These are phyloP conservation scores for Bambusicola thoracicus DNA, from an alignment of 2,113 vertebrate species.

Conservation along the genomic window DNA sequence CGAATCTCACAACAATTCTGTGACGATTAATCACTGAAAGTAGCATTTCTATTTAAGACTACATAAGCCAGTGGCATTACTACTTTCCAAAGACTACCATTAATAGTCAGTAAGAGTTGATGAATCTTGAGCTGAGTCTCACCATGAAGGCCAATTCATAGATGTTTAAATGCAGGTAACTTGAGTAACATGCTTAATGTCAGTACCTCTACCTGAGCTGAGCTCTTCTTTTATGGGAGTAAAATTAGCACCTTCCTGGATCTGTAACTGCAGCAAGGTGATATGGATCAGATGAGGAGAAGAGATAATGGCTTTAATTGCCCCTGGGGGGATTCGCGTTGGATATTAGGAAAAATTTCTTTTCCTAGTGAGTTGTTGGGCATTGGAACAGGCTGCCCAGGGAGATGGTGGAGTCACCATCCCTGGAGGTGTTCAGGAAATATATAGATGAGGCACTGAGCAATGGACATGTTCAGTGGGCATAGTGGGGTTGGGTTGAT, in stretches of 20 bases:
- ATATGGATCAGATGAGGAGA: neutral
- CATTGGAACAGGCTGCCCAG: no score
- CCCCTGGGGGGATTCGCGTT: no score
- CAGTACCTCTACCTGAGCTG: neutral
- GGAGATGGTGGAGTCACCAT: no score
- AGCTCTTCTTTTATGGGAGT: neutral
- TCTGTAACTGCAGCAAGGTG: neutral
- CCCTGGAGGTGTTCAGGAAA: no score
- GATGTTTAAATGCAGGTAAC: fast-evolving
- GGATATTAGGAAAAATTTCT: no score
- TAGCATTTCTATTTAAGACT: neutral
- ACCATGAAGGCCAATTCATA: neutral
- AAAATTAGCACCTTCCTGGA: neutral
- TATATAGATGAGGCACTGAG: no score
- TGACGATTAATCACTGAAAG: neutral
- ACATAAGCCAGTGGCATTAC: neutral
- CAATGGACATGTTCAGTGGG: no score
- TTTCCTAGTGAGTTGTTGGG: no score
- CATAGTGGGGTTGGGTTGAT: no score
- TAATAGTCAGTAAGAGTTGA: neutral
- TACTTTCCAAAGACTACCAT: neutral
- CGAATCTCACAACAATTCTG: neutral
- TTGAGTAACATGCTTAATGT: neutral
- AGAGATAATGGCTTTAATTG: no score
- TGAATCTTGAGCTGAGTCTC: neutral